Evolutionary conservation across 2,888 invertebrate genomes (phyloP), one percentile per base, ranked within the genome.

Genomic region (Zele albiditarsus): DNA sequence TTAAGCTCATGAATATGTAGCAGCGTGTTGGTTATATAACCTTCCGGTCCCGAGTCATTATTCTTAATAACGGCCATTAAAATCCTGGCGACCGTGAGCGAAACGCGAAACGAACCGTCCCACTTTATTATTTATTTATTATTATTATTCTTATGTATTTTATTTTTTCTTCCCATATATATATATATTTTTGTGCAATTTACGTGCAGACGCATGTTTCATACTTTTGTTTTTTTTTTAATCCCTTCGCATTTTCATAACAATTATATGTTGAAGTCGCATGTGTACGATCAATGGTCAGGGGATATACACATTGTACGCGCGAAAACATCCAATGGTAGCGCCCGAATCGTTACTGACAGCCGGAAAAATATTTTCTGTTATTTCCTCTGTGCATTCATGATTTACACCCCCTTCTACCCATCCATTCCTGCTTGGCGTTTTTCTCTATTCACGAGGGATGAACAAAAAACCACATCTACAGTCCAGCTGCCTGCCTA

Each of bases 1-100:
- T 85, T 84, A 82, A 80, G 72, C 79, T 84, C 84, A 85, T 85
- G 84, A 85, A 85, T 85, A 85, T 85, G 83, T 82, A 84, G 80
- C 78, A 58, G 78, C 76, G 77, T 80, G 77, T 77, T 69, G 57
- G 77, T 81, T 79, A 80, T 79, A 76, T 79, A 77, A 78, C 76
- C 80, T 82, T 81, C 82, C 81, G 80, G 78, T 80, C 76, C 78
- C 78, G 82, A 82, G 83, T 84, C 84, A 84, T 85, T 84, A 85
- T 81, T 85, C 83, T 85, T 83, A 84, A 85, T 84, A 84, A 84
- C 83, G 79, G 76, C 75, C 82, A 82, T 84, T 82, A 82, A 76
- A 73, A 71, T 74, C 33, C 25, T 14, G 38, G 57, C 66, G 20
- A 62, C 75, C 42, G 31, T 38, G 14, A 49, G n/a, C n/a, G 33